Conservation (phyloP, 1,140 invertebrate genomes). For the Heliconius hermathena region DNA sequence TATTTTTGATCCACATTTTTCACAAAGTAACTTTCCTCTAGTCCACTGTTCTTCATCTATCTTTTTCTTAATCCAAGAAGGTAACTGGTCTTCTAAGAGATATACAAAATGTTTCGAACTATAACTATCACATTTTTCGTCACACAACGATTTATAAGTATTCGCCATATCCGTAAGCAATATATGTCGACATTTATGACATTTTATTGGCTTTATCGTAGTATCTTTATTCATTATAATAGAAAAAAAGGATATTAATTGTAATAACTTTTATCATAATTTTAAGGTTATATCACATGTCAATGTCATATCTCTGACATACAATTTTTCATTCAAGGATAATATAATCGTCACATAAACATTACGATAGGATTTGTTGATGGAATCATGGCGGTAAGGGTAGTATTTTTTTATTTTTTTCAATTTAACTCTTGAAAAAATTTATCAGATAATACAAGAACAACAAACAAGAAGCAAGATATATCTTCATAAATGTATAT, state of each 20-base stretch:
- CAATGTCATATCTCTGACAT: background rate
- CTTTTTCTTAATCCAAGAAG: conserved; percentile 71
- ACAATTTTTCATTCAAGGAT: too few species aligned
- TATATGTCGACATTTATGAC: conserved; percentile 69
- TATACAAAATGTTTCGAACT: conserved; percentile 66
- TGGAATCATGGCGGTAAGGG: too few species aligned
- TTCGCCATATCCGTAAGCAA: conserved; percentile 50
- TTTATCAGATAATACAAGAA: too few species aligned
- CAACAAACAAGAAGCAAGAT: too few species aligned
- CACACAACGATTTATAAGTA: conserved; percentile 41
- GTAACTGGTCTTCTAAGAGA: conserved; percentile 72
- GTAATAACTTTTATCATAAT: background rate
- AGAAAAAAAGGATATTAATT: background rate
- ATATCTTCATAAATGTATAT: too few species aligned
- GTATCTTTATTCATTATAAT: conserved; percentile 13
- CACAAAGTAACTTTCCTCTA: conserved; percentile 85
- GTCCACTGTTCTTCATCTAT: conserved; percentile 81
- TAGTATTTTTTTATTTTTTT: too few species aligned
- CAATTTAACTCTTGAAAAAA: too few species aligned
- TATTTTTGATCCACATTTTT: conserved; percentile 82
- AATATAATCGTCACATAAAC: too few species aligned
- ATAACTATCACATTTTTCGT: conserved; percentile 54
- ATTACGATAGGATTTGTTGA: too few species aligned
- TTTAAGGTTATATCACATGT: background rate
- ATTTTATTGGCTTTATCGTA: conserved; percentile 49